Evolutionary conservation across 2,888 invertebrate genomes (phyloP), one percentile per base, ranked within the genome.

Genomic region (Pocota personata): DNA sequence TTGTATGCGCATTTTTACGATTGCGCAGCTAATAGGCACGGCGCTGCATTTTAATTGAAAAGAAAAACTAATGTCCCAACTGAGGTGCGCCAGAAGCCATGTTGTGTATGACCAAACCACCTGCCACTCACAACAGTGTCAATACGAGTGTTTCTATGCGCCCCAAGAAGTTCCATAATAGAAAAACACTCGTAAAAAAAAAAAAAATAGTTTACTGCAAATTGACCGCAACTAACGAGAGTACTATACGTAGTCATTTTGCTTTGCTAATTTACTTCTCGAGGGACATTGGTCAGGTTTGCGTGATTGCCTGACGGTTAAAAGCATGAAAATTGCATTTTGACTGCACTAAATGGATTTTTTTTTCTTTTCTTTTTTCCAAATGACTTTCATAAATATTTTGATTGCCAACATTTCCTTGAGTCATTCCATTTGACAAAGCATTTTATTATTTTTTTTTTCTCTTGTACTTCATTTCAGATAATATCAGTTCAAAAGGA

Each of bases 341-440:
- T 19, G 14, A 79, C 64, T 64, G 10, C 21, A 58, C 48, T 43
- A 30, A 16, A 43, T 14, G 40, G 14, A 16, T 3, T n/a, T 6
- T 60, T 5, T 46, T 32, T 48, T 5, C n/a, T n/a, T 43, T 10
- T 10, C 16, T 19, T 19, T 24, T 32, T 8, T 7, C 32, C 40
- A 35, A 75, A 75, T 69, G 67, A 62, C 37, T 75, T 82, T 75
- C 69, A 64, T 75, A 55, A 78, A 78, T 79, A 57, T 71, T 72
- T 72, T 72, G 76, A 76, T 58, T 76, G 66, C 57, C 48, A 48
- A 58, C 69, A 48, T 79, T 72, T 79, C 71, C 62, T 48, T 19
- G 2, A 40, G 21, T 14, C 37, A 37, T 37, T 37, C 48, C 57
- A n/a, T 66, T 37, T 52, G 50, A 73, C 50, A 60, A 52, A 73